Percentiles rank a stretch among this genome's conserved stretches.
phyloP scores from a whole-genome alignment of 2,888 invertebrate genomes.

The Drosophila atripex region DNA sequence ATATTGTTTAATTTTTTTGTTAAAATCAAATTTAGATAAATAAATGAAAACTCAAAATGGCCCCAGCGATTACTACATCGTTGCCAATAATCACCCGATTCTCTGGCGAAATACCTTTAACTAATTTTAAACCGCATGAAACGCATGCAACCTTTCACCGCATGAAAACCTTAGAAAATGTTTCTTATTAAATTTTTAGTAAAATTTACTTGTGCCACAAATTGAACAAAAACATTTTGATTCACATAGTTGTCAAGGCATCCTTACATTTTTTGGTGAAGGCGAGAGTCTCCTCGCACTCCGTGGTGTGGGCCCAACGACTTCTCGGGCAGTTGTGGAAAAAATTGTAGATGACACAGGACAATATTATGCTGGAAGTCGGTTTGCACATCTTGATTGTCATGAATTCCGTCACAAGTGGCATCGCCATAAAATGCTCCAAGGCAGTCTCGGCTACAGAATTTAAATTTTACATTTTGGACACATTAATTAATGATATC shows the following conservation, averaged over 20 bases:
- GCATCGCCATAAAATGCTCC: constrained; percentile 43
- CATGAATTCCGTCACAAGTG: constrained; percentile 42
- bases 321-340: constrained; percentile 72
- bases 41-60: no score
- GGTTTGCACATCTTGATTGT: constrained; percentile 53
- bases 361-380: constrained; percentile 65
- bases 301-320: constrained; percentile 69
- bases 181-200: not conserved
- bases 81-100: no score
- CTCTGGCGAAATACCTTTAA: no score
- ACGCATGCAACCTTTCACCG: no score
- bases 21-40: no score
- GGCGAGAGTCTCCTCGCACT: constrained; percentile 64
- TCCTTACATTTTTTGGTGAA: constrained; percentile 73
- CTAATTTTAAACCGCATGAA: no score
- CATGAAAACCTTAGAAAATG: not conserved
- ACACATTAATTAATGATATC: constrained; percentile 1
- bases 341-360: constrained; percentile 67
- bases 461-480: not conserved
- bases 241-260: constrained; percentile 69
- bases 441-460: constrained; percentile 57
- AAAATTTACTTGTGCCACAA: no score
- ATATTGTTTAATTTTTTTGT: no score
- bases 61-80: no score
- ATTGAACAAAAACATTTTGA: not conserved